phyloP scores from a whole-genome alignment of 1,140 invertebrate genomes.

The Planococcus citri region DNA sequence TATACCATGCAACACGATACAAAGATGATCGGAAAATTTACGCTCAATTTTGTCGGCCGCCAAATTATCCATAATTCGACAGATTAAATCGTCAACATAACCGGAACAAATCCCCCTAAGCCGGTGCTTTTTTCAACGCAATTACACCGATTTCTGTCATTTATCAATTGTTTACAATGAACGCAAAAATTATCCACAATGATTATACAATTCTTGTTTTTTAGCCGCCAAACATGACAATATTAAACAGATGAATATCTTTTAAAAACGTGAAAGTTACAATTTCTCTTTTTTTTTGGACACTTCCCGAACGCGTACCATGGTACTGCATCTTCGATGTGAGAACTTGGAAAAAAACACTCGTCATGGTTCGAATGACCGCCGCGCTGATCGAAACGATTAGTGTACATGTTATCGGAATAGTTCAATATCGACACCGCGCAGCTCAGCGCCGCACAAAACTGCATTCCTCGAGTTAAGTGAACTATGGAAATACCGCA shows the following conservation, averaged over 20 bases:
- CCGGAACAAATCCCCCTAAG: not conserved
- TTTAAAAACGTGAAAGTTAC: not conserved
- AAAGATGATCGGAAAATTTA: not conserved
- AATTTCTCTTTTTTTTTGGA: constrained; percentile 8
- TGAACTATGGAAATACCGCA: constrained; percentile 6
- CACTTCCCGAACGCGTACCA: not conserved
- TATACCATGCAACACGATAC: no score
- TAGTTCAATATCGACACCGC: not conserved
- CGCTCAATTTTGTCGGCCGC: not conserved
- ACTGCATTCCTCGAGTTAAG: not conserved
- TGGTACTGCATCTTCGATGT: no score
- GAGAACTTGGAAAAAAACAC: not conserved
- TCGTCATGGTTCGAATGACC: not conserved
- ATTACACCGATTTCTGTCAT: not conserved
- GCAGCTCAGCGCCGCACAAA: no score
- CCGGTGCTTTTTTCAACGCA: not conserved
- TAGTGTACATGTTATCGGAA: not conserved
- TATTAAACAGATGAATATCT: not conserved
- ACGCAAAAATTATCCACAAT: not conserved
- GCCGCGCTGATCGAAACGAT: not conserved
- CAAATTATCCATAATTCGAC: not conserved
- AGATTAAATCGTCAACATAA: not conserved
- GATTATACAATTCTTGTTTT: not conserved
- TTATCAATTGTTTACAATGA: not conserved
- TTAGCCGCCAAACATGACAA: not conserved